Base-by-base conservation (phyloP, 2,113 vertebrate genomes). In the Rafetus swinhoei region DNA sequence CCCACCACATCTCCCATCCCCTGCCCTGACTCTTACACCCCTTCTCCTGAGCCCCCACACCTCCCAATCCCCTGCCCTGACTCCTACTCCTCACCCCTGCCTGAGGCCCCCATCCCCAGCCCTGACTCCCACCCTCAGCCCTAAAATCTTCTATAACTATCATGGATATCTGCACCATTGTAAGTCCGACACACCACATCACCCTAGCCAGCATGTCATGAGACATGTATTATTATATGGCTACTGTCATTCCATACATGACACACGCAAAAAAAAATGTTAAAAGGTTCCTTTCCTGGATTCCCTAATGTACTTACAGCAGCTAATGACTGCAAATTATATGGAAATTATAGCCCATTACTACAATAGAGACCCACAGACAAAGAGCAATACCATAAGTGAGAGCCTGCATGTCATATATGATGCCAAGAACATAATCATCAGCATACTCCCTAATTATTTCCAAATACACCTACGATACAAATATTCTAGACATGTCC, bases 271-370 rank as follows among this genome's bases (percentile, higher is more conserved):
- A 80, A 93, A 81, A 9, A 60, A 81, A 77, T 69, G 16, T 60
- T 82, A 81, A 76, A 52, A 15, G 22, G 12, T 53, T 55, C 53
- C 84, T 3, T 54, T 65, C 24, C 74, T 72, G n/a, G 19, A 74
- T 56, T 62, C 79, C 21, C 25, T 52, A 50, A 90, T 95, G n/a
- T 87, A 87, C 56, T 89, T 81, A 57, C 2, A 56, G 76, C 22
- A 2, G 5, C 4, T 62, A 92, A 87, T 65, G 57, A 90, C 18
- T 89, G 85, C 52, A 89, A 95, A 93, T 80, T 19, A 39, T 45
- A 22, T 79, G n/a, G 50, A 59, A 60, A 87, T 89, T 89, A 35
- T 39, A 88, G 29, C 6, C 50, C 72, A 81, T 65, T 45, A 32
- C 79, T 35, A 59, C 74, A 93, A 60, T 27, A 72, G 93, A 57